Percentiles rank a stretch among this genome's conserved stretches.
Conservation (phyloP, 92 coral and sea anemone species). For the Chrysogorgia sp. region DNA sequence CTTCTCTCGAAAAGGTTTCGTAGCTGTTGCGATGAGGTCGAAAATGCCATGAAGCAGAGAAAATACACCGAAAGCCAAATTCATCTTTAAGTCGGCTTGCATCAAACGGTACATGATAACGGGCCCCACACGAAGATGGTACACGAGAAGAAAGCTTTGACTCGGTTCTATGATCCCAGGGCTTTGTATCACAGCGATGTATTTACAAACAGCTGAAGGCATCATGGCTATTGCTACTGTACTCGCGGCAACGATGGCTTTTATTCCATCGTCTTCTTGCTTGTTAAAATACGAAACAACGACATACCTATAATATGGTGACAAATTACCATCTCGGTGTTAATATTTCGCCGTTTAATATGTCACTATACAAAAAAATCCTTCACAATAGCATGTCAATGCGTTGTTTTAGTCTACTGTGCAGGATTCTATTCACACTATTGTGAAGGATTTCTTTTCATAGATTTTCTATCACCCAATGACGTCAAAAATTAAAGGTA, state of each 20-base stretch:
- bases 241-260: constrained; percentile 63
- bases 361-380: no score
- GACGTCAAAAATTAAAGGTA: no score
- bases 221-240: constrained; percentile 52
- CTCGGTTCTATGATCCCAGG: constrained; percentile 61
- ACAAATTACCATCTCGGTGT: no score
- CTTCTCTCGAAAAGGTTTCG: constrained; percentile 70
- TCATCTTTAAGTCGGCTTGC: constrained; percentile 69
- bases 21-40: constrained; percentile 66
- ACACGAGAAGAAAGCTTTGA: constrained; percentile 44
- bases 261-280: constrained; percentile 28
- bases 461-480: no score
- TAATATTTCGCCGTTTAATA: no score
- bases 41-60: constrained; percentile 71
- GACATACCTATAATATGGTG: constrained; percentile 32
- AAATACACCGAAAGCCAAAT: constrained; percentile 54
- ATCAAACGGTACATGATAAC: constrained; percentile 66
- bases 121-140: constrained; percentile 44
- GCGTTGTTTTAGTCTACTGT: no score
- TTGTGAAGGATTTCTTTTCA: no score
- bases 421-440: no score
- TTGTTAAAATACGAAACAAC: constrained; percentile 47
- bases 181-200: constrained; percentile 50
- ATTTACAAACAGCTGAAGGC: background rate
- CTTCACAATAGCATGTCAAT: no score